Conservation (phyloP, 92 coral and sea anemone genomes). For the Metridium senile region DNA sequence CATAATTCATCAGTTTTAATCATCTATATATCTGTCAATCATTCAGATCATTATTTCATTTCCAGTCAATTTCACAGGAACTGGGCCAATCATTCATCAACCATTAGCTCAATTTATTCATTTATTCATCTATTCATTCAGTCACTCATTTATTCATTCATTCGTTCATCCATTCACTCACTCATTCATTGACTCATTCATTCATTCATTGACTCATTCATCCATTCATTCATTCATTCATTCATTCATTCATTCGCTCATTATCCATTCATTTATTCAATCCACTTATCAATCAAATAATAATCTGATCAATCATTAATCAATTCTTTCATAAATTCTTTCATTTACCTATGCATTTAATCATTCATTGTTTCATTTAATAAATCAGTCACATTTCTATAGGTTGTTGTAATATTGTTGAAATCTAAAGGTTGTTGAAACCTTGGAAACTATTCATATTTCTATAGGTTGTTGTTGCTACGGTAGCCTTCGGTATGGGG, state of each 20-base stretch:
- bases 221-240: background rate
- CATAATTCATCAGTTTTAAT: too few species aligned
- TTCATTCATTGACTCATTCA: background rate
- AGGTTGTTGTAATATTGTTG: background rate
- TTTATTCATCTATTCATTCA: too few species aligned
- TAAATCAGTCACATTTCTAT: background rate
- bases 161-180: too few species aligned
- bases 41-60: too few species aligned
- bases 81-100: too few species aligned
- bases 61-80: too few species aligned
- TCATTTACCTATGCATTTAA: background rate
- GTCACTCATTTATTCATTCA: too few species aligned
- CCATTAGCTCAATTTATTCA: too few species aligned
- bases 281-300: background rate
- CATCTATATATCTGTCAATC: too few species aligned
- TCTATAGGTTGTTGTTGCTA: conserved; percentile 89
- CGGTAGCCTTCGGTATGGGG: conserved; percentile 98
- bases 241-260: background rate
- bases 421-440: background rate
- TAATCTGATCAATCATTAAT: background rate
- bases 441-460: background rate
- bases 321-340: background rate
- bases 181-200: background rate
- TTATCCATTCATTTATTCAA: background rate
- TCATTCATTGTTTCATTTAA: background rate